Evolutionary conservation across 2,888 invertebrate genomes (phyloP), one percentile per base, ranked within the genome.

Genomic region (Idaea dimidiata): DNA sequence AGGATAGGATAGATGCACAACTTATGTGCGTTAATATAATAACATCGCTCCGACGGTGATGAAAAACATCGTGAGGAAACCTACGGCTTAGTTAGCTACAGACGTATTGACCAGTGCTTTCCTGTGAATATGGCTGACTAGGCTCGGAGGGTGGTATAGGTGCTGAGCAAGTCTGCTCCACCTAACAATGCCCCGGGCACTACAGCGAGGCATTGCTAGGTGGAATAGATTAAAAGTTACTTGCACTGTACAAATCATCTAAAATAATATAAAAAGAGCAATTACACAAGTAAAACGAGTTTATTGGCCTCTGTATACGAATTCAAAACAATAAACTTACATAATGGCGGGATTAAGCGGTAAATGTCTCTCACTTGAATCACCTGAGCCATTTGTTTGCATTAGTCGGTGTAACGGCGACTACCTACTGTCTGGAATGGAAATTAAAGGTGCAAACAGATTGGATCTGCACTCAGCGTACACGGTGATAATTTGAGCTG

Each of bases 321-420:
- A 14, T 43, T 43, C 43, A 43, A 43, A 43, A 43, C 43, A 43
- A 43, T 43, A 43, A 43, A 43, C 43, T 43, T 69, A 72, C 67
- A 73, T 75, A 77, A 82, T 80, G 79, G 68, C 64, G 70, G 64
- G 65, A 66, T 78, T 80, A 78, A 82, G 72, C 72, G 77, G 75
- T 78, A 81, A 82, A 78, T 75, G 72, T 77, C 74, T 73, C 68
- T 67, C 75, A 72, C 74, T 78, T 81, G 82, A 83, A 83, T 86
- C 83, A 84, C 79, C 76, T 78, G 67, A 66, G 69, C 78, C 78
- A 84, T 86, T 78, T 72, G 80, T 84, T 78, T 80, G 79, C 77
- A 80, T 84, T 84, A 85, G 69, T 67, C 17, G 10, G 32, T 16
- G 24, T 43, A 8, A 43, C 6, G 31, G n/a, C 33, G 31, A 17